Conservation (phyloP, 2,113 vertebrate genomes). For the Phaetusa simplex region DNA sequence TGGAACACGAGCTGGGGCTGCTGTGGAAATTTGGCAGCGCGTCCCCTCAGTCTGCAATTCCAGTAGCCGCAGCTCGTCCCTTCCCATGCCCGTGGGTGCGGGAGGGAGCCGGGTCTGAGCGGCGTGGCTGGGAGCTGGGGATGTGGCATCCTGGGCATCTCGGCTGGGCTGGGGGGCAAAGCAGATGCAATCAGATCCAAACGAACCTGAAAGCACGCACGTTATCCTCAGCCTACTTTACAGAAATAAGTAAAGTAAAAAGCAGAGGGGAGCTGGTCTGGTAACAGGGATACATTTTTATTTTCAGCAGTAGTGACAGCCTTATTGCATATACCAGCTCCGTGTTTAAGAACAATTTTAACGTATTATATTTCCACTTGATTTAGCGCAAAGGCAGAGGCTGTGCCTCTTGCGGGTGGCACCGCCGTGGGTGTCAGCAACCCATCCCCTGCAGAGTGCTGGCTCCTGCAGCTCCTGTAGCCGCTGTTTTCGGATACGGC, state of each 20-base stretch:
- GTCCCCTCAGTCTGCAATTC: neutral
- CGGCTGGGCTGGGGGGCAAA: neutral
- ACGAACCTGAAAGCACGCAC: accelerated
- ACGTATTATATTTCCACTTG: accelerated
- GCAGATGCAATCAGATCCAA: neutral
- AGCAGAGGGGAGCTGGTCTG: neutral
- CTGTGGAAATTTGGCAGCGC: neutral
- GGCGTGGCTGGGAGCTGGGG: neutral
- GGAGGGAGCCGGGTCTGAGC: neutral
- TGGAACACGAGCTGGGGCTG: neutral
- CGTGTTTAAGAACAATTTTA: neutral
- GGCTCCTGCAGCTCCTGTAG: neutral
- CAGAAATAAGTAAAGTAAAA: neutral
- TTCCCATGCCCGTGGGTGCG: neutral
- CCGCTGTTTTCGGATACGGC: accelerated
- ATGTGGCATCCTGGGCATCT: neutral
- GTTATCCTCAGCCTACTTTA: neutral
- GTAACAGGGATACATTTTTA: neutral
- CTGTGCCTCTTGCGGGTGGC: neutral
- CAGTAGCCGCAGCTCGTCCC: neutral
- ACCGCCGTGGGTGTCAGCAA: accelerated
- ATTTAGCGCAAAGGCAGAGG: neutral
- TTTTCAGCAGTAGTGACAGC: neutral
- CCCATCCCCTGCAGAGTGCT: accelerated
- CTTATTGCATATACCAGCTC: neutral